These are phyloP conservation scores for Drosophila kokeensis DNA, from an alignment of 2,888 invertebrate species.

Conservation along the genomic window DNA sequence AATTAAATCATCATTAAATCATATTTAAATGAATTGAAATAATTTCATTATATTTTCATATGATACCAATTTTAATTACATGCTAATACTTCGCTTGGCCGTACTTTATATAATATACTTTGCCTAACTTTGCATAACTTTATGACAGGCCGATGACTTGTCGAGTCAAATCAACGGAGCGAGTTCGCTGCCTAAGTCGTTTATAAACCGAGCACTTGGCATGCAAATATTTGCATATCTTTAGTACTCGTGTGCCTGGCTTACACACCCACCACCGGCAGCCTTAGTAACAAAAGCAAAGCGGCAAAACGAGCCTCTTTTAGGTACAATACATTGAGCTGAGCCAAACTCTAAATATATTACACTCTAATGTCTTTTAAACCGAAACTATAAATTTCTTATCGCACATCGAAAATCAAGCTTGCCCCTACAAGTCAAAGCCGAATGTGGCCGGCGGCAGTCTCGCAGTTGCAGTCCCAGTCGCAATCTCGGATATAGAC, in stretches of 20 bases:
- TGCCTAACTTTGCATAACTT: constrained; percentile 29
- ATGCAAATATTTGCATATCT: constrained; percentile 79
- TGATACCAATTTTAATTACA: constrained; percentile 28
- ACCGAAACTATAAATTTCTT: constrained; percentile 80
- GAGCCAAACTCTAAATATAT: constrained; percentile 72
- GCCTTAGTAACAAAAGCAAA: constrained; percentile 65
- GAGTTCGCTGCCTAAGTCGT: constrained; percentile 79
- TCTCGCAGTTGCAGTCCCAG: constrained; percentile 29
- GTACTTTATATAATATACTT: constrained; percentile 2
- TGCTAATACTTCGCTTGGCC: neutral
- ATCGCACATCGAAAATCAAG: constrained; percentile 78
- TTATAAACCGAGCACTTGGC: constrained; percentile 52
- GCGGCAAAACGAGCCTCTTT: constrained; percentile 62
- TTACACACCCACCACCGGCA: constrained; percentile 71
- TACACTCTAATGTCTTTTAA: constrained; percentile 81
- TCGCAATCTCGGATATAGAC: constrained; percentile 35
- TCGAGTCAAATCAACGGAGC: constrained; percentile 35
- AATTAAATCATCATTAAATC: neutral
- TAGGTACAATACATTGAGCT: constrained; percentile 49
- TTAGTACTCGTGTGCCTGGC: constrained; percentile 43
- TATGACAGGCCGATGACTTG: constrained; percentile 71
- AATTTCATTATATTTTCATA: neutral
- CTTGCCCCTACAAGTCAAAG: constrained; percentile 76
- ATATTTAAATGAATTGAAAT: neutral
- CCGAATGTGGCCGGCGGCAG: constrained; percentile 62